phyloP scores from a whole-genome alignment of 1,140 invertebrate genomes.

The Temnothorax nylanderi region DNA sequence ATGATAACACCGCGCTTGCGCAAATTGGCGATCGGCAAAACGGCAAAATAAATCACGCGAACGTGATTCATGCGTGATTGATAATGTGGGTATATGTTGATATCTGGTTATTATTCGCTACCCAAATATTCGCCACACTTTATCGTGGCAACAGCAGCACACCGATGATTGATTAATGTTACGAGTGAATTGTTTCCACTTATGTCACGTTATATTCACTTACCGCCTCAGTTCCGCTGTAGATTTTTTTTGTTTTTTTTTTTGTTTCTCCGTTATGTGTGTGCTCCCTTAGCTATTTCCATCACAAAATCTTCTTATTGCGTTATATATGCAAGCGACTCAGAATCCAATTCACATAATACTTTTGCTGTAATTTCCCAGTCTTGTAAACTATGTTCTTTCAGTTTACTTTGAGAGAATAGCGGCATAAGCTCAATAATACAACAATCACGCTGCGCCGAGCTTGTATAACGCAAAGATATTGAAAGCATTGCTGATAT shows the following conservation, averaged over 20 bases:
- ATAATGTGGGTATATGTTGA: conserved; percentile 6
- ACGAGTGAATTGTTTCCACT: background rate
- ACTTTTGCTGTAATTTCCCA: conserved; percentile 36
- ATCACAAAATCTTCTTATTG: conserved; percentile 27
- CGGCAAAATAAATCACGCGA: conserved; percentile 20
- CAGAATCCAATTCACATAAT: conserved; percentile 47
- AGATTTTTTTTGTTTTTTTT: background rate
- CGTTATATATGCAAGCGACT: conserved; percentile 23
- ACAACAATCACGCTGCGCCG: background rate
- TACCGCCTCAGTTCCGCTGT: no score
- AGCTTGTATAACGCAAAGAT: background rate
- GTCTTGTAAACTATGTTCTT: conserved; percentile 34
- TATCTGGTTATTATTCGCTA: conserved; percentile 8
- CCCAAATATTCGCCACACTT: conserved; percentile 22
- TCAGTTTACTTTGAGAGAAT: conserved; percentile 2
- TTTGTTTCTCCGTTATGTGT: background rate
- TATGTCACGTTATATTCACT: background rate
- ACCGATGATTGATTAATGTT: conserved; percentile 2
- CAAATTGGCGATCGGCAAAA: background rate
- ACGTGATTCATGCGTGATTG: conserved; percentile 13
- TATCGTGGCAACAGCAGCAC: background rate
- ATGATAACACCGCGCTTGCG: background rate
- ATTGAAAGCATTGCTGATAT: no score
- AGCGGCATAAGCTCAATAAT: background rate
- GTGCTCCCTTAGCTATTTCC: background rate